Evolutionary conservation across 2,797 vertebrate species (phyloP).

Genomic region (Merluccius polli): DNA sequence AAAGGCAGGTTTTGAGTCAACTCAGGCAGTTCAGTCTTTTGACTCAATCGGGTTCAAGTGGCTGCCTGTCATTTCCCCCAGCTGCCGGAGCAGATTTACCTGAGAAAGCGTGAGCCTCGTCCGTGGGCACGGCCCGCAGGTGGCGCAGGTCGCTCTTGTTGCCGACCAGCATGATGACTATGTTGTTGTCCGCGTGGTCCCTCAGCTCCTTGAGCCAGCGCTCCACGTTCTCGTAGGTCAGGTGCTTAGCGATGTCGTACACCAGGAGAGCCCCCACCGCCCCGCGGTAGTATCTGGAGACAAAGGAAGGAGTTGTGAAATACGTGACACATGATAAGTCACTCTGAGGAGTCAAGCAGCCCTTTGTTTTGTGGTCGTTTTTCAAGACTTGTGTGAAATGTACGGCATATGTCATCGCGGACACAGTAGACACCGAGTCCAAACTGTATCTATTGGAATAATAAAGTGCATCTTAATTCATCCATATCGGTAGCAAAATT

Average conservation of each 20-base stretch:
- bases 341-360: neutral
- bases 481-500: neutral
- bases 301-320: neutral
- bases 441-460: too few relatives aligned
- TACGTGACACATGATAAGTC: neutral
- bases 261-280: constrained; percentile 85
- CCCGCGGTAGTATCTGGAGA: constrained; percentile 80
- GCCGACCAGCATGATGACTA: constrained; percentile 83
- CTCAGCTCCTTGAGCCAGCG: constrained; percentile 88
- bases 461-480: too few relatives aligned
- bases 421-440: too few relatives aligned
- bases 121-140: constrained; percentile 79
- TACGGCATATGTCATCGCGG: too few relatives aligned
- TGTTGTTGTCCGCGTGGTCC: constrained; percentile 86
- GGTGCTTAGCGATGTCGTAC: constrained; percentile 87
- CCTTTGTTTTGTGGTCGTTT: neutral
- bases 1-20: neutral
- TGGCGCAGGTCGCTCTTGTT: constrained; percentile 77
- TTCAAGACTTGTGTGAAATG: too few relatives aligned
- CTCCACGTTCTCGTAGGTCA: constrained; percentile 87
- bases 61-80: too few relatives aligned
- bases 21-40: neutral
- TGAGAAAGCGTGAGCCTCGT: constrained; percentile 83
- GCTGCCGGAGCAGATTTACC: constrained; percentile 52
- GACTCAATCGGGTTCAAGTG: too few relatives aligned